Evolutionary conservation across 2,888 invertebrate genomes (phyloP), one percentile per base, ranked within the genome.

Genomic region (Eupithecia dodoneata): DNA sequence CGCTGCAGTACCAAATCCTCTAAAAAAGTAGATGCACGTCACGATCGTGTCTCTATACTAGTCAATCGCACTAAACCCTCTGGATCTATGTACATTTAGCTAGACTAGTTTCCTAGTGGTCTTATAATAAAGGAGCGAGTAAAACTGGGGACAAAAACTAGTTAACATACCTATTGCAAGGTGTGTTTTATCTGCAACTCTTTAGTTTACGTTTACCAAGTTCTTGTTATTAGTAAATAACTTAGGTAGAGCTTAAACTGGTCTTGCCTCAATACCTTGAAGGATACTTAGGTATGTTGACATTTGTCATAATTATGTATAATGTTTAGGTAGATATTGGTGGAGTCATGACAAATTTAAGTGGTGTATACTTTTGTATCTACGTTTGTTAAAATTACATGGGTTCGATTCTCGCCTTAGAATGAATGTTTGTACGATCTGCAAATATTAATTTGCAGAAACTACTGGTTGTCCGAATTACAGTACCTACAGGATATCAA

Each of bases 131-230:
- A 66, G 42, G 6, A 42, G 15, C 13, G 4, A 66, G 42, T 66
- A 66, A 66, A 42, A 42, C 66, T 3, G 15, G 13, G 42, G 42
- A 41, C 42, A 42, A 42, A 66, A 66, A 41, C 41, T 13, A 66
- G 66, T 42, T 42, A 42, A 66, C 42, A 66, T 42, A 13, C 66
- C 15, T 66, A 42, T 42, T 42, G 75, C 75, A 78, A 78, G 78
- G 78, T 78, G 78, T 71, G 63, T 78, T 73, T 78, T 73, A 76
- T 76, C 73, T 71, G 18, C 73, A 75, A 73, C 75, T 69, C 59
- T 73, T 73, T 67, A 75, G 72, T 71, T 66, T 66, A 42, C 42
- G 42, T 66, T 66, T 66, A 66, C 66, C 15, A 15, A 42, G 42
- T 69, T 47, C 18, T 42, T 66, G 66, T 66, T 66, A 66, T 6